Evolutionary conservation across 2,797 vertebrate genomes (phyloP), one percentile per base, ranked within the genome.

Genomic region (Coendou prehensilis): DNA sequence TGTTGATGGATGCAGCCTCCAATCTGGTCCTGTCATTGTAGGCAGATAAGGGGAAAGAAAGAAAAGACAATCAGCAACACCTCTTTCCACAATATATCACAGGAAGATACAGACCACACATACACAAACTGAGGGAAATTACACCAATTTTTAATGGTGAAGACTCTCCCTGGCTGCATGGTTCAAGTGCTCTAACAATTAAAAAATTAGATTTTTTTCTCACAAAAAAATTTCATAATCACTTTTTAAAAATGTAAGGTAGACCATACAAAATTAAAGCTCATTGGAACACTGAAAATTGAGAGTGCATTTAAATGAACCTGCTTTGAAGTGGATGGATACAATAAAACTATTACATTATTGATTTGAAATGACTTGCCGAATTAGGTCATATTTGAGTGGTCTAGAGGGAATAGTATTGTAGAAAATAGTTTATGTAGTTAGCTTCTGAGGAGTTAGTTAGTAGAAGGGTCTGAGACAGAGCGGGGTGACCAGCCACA

Each of bases 1-100:
- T 96, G 96, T 84, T 95, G 93, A 93, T 50, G 88, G 81, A 41
- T 89, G 73, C 50, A 59, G 87, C 37, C 78, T 97, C 92, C 96
- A 81, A 96, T 92, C 93, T 85, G 71, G 80, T 88, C 59, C 15
- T 89, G 89, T 96, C 93, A 84, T 7, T 87, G 83, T 79, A 96
- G 94, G 93, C 52, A 95, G 92, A 93, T 87, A 91, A 94, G 41
- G 90, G 26, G 80, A 86, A 90, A 94, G 59, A 17, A 91, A 92
- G 89, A 64, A 93, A 89, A 89, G 59, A 88, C 52, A 76, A 75
- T 71, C 45, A 41, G 84, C 67, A 75, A 76, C 17, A 89, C 14
- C 15, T 89, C 89, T 93, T 96, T 96, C 86, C 71, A 23, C 92
- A 91, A 67, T 45, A 9, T 37, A 94, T 73, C 91, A 89, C 17